phyloP scores from a whole-genome alignment of 1,140 invertebrate species.

The Anthonomus grandis region DNA sequence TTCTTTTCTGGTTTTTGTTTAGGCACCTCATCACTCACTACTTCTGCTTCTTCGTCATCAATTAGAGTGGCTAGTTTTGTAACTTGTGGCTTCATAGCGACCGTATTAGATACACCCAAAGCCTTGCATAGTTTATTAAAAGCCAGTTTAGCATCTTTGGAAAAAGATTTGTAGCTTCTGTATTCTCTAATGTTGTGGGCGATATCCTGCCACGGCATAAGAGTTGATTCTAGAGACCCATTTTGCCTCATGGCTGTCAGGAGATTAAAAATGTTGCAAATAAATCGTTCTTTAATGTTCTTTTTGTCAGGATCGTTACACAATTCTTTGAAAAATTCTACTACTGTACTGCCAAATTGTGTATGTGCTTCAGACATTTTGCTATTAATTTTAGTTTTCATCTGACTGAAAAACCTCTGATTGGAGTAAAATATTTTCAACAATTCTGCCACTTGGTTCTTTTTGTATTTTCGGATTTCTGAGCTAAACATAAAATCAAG shows the following conservation, averaged over 20 bases:
- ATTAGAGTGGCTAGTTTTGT: constrained; percentile 27
- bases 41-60: constrained; percentile 5
- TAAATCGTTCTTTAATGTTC: constrained; percentile 49
- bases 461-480: constrained; percentile 59
- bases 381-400: constrained; percentile 33
- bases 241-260: constrained; percentile 47
- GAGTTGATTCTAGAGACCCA: constrained; percentile 33
- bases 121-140: constrained; percentile 50
- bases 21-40: constrained; percentile 33
- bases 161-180: constrained; percentile 41
- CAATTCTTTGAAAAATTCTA: constrained; percentile 45
- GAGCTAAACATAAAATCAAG: constrained; percentile 59
- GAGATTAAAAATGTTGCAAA: constrained; percentile 48
- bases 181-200: constrained; percentile 44
- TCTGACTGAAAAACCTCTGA: constrained; percentile 47
- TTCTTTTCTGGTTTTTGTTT: constrained; percentile 43
- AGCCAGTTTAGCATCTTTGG: constrained; percentile 49
- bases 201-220: constrained; percentile 48
- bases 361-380: constrained; percentile 44
- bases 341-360: constrained; percentile 42
- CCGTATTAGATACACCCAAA: constrained; percentile 45
- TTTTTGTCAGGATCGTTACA: constrained; percentile 28
- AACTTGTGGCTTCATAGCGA: constrained; percentile 33
- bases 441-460: constrained; percentile 62
- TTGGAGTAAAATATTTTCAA: constrained; percentile 60